Percentiles rank a stretch among this genome's conserved stretches.
phyloP scores from a whole-genome alignment of 1,140 invertebrate species.

The Trachymyrmex cornetzi region DNA sequence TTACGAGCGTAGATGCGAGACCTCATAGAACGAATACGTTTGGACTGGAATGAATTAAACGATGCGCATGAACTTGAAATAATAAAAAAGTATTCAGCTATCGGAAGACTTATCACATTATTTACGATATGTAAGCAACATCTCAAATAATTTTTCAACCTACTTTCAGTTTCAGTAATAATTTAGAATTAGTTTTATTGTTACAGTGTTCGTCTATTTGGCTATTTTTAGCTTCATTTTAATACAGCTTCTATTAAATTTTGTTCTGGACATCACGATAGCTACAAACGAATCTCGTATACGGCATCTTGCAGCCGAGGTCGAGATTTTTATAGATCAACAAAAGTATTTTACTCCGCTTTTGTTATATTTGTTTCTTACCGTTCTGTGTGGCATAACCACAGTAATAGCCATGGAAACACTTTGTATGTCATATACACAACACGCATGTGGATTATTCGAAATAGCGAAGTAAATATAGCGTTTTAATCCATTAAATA shows the following conservation, averaged over 20 bases:
- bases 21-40: conserved; percentile 10
- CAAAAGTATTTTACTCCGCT: conserved; percentile 60
- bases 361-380: not conserved
- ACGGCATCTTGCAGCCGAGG: not conserved
- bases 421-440: conserved; percentile 55
- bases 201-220: conserved; percentile 11
- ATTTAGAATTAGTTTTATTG: not conserved
- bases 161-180: not conserved
- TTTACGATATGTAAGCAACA: not conserved
- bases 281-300: conserved; percentile 8
- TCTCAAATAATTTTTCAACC: not conserved
- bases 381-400: not conserved
- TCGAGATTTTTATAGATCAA: conserved; percentile 18
- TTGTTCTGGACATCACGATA: not conserved
- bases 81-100: conserved; percentile 40
- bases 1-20: not conserved
- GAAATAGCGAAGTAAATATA: conserved; percentile 67
- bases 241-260: not conserved
- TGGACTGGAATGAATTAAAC: conserved; percentile 27
- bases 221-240: not conserved
- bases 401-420: conserved; percentile 64
- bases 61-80: conserved; percentile 35
- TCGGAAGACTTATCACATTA: conserved; percentile 27
- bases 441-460: conserved; percentile 41
- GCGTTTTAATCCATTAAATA: not conserved